Conservation (phyloP, 2,113 vertebrate species). For the Equus przewalskii region DNA sequence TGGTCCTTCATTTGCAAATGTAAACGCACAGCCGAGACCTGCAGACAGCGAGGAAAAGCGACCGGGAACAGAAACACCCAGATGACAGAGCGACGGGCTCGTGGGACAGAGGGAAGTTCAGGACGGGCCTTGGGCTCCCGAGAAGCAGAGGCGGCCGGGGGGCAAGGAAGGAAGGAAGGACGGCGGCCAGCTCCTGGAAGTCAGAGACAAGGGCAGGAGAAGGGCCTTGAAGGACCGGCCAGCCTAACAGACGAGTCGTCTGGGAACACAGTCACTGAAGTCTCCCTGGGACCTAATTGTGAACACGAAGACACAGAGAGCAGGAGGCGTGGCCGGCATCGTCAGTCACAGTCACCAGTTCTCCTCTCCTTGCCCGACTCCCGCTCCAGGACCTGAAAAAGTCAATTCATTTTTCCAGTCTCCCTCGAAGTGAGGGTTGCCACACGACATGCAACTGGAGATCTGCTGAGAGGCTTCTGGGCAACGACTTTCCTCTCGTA, state of each 20-base stretch:
- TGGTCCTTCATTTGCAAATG: background rate
- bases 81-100: rapidly evolving
- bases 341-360: rapidly evolving
- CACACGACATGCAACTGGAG: rapidly evolving
- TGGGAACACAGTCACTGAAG: rapidly evolving
- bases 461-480: background rate
- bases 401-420: background rate
- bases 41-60: too few relatives aligned
- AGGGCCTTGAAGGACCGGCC: background rate
- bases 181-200: rapidly evolving
- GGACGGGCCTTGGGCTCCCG: rapidly evolving
- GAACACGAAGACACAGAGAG: background rate
- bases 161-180: background rate
- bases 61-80: too few relatives aligned
- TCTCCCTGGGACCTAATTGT: rapidly evolving
- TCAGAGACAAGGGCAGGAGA: rapidly evolving
- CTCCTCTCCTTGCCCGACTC: rapidly evolving
- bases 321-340: rapidly evolving
- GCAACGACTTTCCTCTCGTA: background rate
- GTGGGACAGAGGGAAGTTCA: rapidly evolving
- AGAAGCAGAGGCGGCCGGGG: rapidly evolving
- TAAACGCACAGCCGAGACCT: rapidly evolving
- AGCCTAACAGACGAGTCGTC: background rate
- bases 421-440: rapidly evolving
- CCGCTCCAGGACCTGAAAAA: background rate